Evolutionary conservation across 2,888 invertebrate genomes (phyloP).

Genomic region (Gymnocheta viridis): DNA sequence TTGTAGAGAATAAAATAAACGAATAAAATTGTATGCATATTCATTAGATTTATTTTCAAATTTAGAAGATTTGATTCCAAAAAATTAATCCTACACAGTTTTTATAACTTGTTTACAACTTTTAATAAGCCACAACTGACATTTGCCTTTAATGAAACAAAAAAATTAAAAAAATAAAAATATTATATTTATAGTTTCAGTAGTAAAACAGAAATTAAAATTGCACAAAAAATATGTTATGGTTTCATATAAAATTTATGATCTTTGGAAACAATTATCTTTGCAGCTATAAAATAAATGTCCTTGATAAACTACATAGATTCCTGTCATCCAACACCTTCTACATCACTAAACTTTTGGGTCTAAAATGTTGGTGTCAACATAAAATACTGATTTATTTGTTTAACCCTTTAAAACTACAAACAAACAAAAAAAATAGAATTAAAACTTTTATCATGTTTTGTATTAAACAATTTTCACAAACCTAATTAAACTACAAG

Average conservation of each 20-base stretch:
- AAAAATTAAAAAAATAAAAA: neutral
- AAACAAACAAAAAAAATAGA: neutral
- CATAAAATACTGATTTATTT: constrained; percentile 1
- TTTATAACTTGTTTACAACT: no score
- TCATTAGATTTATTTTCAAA: no score
- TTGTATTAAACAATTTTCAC: neutral
- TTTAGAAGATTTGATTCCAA: no score
- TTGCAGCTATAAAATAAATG: neutral
- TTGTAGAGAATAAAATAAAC: neutral
- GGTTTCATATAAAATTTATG: neutral
- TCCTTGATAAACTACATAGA: neutral
- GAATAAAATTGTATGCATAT: neutral
- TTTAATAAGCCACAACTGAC: no score
- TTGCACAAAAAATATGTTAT: neutral
- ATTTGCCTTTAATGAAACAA: neutral
- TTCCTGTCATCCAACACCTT: neutral
- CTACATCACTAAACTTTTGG: neutral
- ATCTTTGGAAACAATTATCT: neutral
- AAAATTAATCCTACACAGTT: no score
- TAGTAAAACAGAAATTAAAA: neutral
- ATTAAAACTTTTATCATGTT: neutral
- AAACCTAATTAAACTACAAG: neutral
- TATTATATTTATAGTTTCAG: neutral
- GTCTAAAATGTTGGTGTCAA: neutral
- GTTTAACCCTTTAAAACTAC: neutral